These are phyloP conservation scores for Gymnocephalus cernua DNA, from an alignment of 2,113 vertebrate species.

Conservation along the genomic window DNA sequence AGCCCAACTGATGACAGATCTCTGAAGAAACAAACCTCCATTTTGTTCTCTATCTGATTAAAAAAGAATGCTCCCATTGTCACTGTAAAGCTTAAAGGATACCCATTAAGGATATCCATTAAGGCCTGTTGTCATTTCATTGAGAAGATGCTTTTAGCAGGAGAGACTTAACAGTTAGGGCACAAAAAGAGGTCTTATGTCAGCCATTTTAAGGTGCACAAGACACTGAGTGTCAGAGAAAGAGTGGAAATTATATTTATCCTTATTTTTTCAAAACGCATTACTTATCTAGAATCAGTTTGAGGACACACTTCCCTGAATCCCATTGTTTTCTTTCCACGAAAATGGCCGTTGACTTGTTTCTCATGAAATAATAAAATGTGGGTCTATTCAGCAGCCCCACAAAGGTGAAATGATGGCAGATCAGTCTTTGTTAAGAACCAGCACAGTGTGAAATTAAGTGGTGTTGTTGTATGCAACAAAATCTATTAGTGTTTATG, in stretches of 20 bases:
- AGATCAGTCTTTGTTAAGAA: slow-evolving; percentile 72
- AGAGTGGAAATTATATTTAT: slow-evolving; percentile 20
- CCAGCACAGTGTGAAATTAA: slow-evolving; percentile 76
- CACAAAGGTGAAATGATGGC: slow-evolving; percentile 62
- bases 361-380: slow-evolving; percentile 46
- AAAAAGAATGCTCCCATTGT: slow-evolving; percentile 42
- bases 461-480: slow-evolving; percentile 53
- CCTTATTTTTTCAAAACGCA: slow-evolving; percentile 26
- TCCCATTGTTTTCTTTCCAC: slow-evolving; percentile 36
- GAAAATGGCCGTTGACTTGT: slow-evolving; percentile 45
- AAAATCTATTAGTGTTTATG: slow-evolving; percentile 57
- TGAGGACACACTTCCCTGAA: slow-evolving; percentile 12
- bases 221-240: slow-evolving; percentile 30
- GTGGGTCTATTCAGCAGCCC: slow-evolving; percentile 50
- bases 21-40: slow-evolving; percentile 3
- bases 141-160: slow-evolving; percentile 54
- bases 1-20: slow-evolving; percentile 15
- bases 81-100: slow-evolving; percentile 37
- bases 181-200: slow-evolving; percentile 48
- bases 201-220: slow-evolving; percentile 11
- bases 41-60: slow-evolving; percentile 49
- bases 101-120: slow-evolving; percentile 57
- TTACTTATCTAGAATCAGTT: slow-evolving; percentile 46
- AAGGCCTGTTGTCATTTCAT: slow-evolving; percentile 51
- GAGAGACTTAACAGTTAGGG: slow-evolving; percentile 33